phyloP scores from a whole-genome alignment of 2,113 vertebrate species.

The Galeopterus variegatus region DNA sequence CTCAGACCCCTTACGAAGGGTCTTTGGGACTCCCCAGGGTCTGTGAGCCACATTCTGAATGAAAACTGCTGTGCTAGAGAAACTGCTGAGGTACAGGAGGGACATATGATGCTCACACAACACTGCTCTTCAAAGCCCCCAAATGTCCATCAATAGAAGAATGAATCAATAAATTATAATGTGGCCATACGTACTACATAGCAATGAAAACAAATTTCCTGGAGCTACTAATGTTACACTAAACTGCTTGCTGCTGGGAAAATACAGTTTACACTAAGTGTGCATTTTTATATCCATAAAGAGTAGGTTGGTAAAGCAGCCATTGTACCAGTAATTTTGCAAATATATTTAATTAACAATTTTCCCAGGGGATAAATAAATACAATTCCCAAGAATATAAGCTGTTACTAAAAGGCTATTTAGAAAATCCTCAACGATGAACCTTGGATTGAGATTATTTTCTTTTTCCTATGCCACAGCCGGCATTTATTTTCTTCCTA shows the following conservation, averaged over 20 bases:
- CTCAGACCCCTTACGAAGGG: not conserved
- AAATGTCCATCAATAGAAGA: not conserved
- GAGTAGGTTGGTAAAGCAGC: not conserved
- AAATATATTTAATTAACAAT: not conserved
- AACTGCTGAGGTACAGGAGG: not conserved
- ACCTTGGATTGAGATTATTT: not conserved
- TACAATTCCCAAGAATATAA: not conserved
- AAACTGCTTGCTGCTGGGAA: not conserved
- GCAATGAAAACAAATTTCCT: not conserved
- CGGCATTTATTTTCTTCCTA: not conserved
- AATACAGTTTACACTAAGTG: not conserved
- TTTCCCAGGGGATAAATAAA: not conserved
- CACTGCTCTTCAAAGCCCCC: not conserved
- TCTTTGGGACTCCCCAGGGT: not conserved
- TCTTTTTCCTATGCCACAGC: not conserved
- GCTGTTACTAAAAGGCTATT: not conserved
- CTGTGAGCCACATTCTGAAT: not conserved
- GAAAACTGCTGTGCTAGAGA: not conserved
- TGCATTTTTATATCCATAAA: not conserved
- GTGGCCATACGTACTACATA: not conserved
- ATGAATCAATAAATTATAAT: not conserved
- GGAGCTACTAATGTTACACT: not conserved
- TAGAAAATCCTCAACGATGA: not conserved
- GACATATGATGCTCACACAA: not conserved
- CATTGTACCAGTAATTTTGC: not conserved